Percentiles rank a stretch among this genome's conserved stretches.
phyloP scores from a whole-genome alignment of 1,140 invertebrate species.

The Daktulosphaira vitifoliae region DNA sequence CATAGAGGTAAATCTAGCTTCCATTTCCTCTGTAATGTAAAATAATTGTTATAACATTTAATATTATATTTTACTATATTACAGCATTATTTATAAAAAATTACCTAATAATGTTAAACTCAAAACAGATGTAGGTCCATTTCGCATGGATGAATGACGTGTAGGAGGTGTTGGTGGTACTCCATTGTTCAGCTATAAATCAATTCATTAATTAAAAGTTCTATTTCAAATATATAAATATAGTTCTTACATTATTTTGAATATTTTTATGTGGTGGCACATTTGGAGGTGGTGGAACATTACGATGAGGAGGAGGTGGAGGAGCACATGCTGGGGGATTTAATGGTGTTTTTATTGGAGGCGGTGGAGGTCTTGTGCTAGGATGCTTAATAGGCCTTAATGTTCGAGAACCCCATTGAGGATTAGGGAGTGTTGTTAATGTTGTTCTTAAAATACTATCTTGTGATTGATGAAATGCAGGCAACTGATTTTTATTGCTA shows the following conservation, averaged over 20 bases:
- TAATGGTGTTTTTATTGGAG: conserved; percentile 38
- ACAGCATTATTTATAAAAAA: no score
- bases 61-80: no score
- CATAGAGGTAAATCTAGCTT: conserved; percentile 46
- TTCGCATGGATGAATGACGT: conserved; percentile 39
- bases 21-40: conserved; percentile 44
- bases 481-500: conserved; percentile 41
- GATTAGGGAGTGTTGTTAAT: conserved; percentile 38
- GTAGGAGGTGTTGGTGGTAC: conserved; percentile 39
- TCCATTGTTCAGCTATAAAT: conserved; percentile 27
- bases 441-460: conserved; percentile 44
- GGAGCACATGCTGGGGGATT: conserved; percentile 41
- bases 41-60: neutral
- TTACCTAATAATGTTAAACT: conserved; percentile 15
- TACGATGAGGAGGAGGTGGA: conserved; percentile 37
- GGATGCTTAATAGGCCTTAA: conserved; percentile 37
- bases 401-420: conserved; percentile 40
- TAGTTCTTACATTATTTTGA: conserved; percentile 15
- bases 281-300: conserved; percentile 8
- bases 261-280: conserved; percentile 19
- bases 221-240: neutral
- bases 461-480: conserved; percentile 48
- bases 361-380: conserved; percentile 44
- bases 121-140: conserved; percentile 25
- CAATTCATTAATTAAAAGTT: neutral